phyloP scores from a whole-genome alignment of 2,888 invertebrate species.

The Xestia xanthographa region DNA sequence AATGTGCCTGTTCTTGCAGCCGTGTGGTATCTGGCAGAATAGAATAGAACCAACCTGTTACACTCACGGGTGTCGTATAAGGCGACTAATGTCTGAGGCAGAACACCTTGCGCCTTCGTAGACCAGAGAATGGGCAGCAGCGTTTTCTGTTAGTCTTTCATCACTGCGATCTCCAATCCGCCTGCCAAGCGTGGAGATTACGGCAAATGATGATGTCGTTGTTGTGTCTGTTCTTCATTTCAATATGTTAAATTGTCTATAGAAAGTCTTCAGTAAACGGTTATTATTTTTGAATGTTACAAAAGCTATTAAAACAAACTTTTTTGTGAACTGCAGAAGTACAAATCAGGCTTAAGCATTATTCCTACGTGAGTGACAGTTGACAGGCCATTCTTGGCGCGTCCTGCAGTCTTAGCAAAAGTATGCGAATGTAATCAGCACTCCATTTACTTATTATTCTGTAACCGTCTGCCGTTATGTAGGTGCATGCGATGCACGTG shows the following conservation, averaged over 20 bases:
- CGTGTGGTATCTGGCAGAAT: no score
- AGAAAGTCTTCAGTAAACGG: not conserved
- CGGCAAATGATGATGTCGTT: no score
- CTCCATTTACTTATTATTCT: conserved; percentile 47
- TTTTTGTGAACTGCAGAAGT: conserved; percentile 10
- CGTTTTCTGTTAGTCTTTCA: no score
- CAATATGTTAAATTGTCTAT: not conserved
- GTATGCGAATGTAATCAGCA: conserved; percentile 30
- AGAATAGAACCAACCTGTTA: no score
- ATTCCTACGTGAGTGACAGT: conserved; percentile 10
- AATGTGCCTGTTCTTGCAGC: no score
- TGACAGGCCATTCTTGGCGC: conserved; percentile 42
- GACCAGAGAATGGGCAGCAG: no score
- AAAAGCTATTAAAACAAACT: not conserved
- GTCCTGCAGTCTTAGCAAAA: conserved; percentile 6
- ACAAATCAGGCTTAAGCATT: conserved; percentile 25
- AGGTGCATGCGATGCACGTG: conserved; percentile 63
- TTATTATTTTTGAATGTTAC: not conserved
- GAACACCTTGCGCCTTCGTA: no score
- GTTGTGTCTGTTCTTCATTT: conserved; percentile 7
- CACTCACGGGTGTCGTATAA: no score
- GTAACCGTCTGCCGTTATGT: conserved; percentile 39
- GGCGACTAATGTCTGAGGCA: no score
- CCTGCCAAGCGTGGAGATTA: no score
- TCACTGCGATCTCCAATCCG: no score